Conservation (phyloP, 2,113 vertebrate genomes). For the Atrichornis clamosus region DNA sequence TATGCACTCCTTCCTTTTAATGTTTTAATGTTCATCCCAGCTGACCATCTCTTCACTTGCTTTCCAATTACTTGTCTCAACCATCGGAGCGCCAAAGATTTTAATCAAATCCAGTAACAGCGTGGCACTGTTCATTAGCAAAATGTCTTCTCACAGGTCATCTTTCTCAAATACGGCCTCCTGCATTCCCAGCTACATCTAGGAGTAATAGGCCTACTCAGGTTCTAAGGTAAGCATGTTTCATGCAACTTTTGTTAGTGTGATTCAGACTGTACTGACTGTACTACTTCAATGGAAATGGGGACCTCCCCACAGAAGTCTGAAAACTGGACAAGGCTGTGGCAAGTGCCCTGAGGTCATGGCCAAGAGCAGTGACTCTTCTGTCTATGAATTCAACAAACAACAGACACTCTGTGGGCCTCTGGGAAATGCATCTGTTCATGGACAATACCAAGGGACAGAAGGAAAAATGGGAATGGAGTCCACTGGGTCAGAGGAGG, state of each 20-base stretch:
- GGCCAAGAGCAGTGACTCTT: neutral
- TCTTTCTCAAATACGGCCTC: neutral
- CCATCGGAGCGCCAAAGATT: neutral
- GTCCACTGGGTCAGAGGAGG: neutral
- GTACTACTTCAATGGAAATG: neutral
- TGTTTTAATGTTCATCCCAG: no score
- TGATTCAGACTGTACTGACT: neutral
- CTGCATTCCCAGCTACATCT: neutral
- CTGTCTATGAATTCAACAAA: neutral
- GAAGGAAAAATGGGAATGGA: neutral
- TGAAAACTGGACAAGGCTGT: neutral
- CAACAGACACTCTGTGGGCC: neutral
- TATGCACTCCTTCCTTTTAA: neutral
- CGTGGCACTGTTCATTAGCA: neutral
- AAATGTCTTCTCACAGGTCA: neutral
- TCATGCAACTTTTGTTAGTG: neutral
- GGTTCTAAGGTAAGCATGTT: neutral
- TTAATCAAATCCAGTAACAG: neutral
- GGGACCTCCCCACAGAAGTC: neutral
- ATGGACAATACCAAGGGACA: neutral
- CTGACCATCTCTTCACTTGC: neutral
- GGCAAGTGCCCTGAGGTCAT: neutral
- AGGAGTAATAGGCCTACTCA: neutral
- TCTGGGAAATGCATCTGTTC: neutral
- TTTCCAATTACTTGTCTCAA: neutral